Percentiles rank a stretch among this genome's conserved stretches.
Conservation (phyloP, 2,888 invertebrate genomes). For the Metallyticus violacea region DNA sequence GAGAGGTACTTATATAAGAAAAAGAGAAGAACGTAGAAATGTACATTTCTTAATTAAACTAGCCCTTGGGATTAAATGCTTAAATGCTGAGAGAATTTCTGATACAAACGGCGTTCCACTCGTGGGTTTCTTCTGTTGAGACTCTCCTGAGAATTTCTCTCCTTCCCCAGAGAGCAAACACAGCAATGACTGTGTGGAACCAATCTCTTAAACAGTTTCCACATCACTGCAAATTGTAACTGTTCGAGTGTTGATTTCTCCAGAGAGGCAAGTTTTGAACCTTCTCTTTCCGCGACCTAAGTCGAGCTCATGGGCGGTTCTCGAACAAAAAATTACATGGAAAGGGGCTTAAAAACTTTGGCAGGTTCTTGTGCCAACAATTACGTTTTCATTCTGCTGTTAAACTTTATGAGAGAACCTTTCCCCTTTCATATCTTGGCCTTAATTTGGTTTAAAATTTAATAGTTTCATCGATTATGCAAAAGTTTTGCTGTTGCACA, state of each 20-base stretch:
- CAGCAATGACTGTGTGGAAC: conserved; percentile 3
- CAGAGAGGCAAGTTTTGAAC: not conserved
- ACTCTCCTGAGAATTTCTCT: not conserved
- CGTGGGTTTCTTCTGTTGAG: not conserved
- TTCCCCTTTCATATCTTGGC: not conserved
- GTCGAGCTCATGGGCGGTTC: not conserved
- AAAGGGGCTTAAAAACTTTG: not conserved
- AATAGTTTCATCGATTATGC: not conserved
- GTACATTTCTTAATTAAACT: not conserved
- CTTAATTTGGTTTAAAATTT: not conserved
- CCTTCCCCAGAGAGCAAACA: not conserved
- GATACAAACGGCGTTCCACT: not conserved
- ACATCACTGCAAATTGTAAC: not conserved
- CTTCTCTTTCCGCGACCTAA: not conserved
- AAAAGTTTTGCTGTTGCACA: not conserved
- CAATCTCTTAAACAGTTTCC: conserved; percentile 9
- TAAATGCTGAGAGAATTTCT: not conserved
- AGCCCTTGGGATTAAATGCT: not conserved
- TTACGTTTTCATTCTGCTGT: not conserved
- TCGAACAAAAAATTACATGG: not conserved
- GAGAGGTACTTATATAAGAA: too few relatives aligned
- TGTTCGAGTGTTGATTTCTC: not conserved
- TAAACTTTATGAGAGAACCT: not conserved
- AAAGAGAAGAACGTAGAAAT: not conserved
- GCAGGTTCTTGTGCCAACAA: not conserved